Base-by-base conservation (phyloP, 2,888 invertebrate species). In the Chrysopilus asiliformis region DNA sequence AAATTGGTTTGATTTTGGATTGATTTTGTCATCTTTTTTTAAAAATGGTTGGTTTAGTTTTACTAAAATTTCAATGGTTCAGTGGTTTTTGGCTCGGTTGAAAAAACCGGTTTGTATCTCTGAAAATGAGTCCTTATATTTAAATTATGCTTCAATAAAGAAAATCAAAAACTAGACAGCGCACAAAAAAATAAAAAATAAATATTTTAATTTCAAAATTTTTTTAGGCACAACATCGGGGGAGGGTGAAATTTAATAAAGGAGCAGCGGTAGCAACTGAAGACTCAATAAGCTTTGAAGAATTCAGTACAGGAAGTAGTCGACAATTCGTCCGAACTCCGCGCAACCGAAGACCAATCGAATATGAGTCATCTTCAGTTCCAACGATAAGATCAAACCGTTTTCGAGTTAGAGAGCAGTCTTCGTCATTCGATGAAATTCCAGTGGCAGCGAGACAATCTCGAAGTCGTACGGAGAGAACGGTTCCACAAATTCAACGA, bases 181-280 rank as follows among this genome's bases (percentile, higher is more conserved):
- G n/a, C n/a, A n/a, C n/a, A n/a, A n/a, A n/a, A n/a, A n/a, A n/a
- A n/a, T n/a, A n/a, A n/a, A n/a, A n/a, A n/a, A n/a, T n/a, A n/a
- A n/a, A n/a, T n/a, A n/a, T n/a, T n/a, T n/a, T 8, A 22, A 7
- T 22, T 22, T 22, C 7, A 22, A 22, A 22, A 22, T 32, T 10
- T 18, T 4, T 32, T 8, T 22, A 49, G 49, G 46, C 46, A 38
- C 49, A 49, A 38, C 41, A 39, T 36, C 44, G 49, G 17, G 49
- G 49, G n/a, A 41, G 42, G 25, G 43, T 43, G 19, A 43, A 41
- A 37, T 49, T 44, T 22, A 36, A 33, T 19, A 9, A 24, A 19
- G 24, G 22, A 17, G 19, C 34, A 27, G 10, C 13, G 7, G 22
- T 16, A 3, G 19, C 20, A 17, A 34, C 24, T 17, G 17, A 37